These are phyloP conservation scores for Diaphora mendica DNA, from an alignment of 2,888 invertebrate species.

Conservation along the genomic window DNA sequence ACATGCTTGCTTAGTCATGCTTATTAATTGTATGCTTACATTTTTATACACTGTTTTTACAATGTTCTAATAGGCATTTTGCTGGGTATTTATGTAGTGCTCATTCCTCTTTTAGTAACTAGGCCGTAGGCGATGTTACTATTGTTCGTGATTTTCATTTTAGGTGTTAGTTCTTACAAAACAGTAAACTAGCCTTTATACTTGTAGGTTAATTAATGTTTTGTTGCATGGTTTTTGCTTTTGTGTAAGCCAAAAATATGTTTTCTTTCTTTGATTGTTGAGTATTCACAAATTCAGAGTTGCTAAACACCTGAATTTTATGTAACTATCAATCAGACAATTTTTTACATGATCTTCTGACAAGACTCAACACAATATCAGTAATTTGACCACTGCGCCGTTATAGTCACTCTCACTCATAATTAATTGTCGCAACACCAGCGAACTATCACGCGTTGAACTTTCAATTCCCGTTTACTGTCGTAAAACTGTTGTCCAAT, in stretches of 20 bases:
- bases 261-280: too few relatives aligned
- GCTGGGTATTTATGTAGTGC: neutral
- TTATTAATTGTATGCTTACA: too few relatives aligned
- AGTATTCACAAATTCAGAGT: too few relatives aligned
- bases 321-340: neutral
- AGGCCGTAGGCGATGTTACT: too few relatives aligned
- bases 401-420: slow-evolving; percentile 4
- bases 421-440: slow-evolving; percentile 13
- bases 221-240: neutral
- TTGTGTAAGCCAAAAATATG: neutral
- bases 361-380: neutral
- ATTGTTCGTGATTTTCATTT: too few relatives aligned
- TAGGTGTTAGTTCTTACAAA: neutral
- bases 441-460: slow-evolving; percentile 35
- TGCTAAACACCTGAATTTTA: neutral
- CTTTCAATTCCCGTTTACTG: slow-evolving; percentile 27
- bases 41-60: neutral
- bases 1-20: too few relatives aligned
- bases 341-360: neutral
- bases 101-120: too few relatives aligned
- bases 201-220: too few relatives aligned
- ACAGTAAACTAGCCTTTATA: too few relatives aligned
- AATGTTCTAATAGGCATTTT: neutral
- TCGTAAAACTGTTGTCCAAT: slow-evolving; percentile 20
- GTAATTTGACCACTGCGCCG: neutral